Conservation (phyloP, 2,113 vertebrate species). For the Callaeas wilsoni region DNA sequence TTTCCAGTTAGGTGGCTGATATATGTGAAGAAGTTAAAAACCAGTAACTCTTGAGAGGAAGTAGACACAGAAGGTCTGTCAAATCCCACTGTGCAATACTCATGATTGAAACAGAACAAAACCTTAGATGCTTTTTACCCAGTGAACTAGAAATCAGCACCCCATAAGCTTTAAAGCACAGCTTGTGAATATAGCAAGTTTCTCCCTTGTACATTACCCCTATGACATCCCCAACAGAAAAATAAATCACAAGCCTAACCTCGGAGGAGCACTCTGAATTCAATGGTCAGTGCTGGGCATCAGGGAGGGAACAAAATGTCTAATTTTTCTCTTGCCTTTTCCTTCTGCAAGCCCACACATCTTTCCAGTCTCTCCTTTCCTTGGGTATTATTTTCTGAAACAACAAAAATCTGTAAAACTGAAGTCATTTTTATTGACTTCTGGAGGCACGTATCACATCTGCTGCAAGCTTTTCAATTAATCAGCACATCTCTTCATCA, state of each 20-base stretch:
- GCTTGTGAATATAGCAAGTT: not conserved
- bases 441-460: not conserved
- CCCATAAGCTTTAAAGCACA: not conserved
- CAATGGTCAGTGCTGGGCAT: not conserved
- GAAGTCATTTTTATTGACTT: not conserved
- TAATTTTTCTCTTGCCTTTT: not conserved
- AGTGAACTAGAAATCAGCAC: not conserved
- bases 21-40: not conserved
- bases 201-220: not conserved
- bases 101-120: not conserved
- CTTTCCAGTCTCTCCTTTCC: not conserved
- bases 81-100: not conserved
- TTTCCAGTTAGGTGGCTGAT: not conserved
- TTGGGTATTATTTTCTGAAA: not conserved
- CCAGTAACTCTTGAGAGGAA: not conserved
- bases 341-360: not conserved
- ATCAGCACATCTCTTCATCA: not conserved
- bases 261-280: not conserved
- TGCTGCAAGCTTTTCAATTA: not conserved
- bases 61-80: not conserved
- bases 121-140: not conserved
- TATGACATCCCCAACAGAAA: not conserved
- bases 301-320: not conserved
- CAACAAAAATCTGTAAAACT: not conserved
- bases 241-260: not conserved